Conservation (phyloP, 2,113 vertebrate species). For the Lepidiolamprologus cunningtoni region DNA sequence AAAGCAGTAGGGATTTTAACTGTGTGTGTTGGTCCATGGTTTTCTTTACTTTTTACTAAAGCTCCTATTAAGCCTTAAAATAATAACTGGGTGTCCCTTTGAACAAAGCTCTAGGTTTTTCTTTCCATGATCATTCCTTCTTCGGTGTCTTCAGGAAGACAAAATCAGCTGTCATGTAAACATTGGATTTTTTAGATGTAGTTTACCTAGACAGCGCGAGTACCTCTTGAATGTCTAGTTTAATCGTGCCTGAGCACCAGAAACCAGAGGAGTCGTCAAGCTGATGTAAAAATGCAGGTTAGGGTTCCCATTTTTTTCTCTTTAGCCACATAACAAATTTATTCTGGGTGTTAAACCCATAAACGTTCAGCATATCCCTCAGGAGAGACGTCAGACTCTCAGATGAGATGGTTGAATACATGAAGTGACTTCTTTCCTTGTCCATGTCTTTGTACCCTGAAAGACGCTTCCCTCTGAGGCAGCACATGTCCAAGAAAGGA, state of each 20-base stretch:
- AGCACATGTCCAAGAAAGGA: neutral
- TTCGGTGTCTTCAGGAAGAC: neutral
- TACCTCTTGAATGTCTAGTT: neutral
- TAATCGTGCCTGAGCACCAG: neutral
- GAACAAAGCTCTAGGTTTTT: neutral
- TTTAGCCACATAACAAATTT: neutral
- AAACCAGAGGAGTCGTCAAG: neutral
- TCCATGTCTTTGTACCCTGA: neutral
- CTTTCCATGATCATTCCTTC: neutral
- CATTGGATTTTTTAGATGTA: neutral
- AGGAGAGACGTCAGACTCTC: neutral
- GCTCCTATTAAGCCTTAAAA: neutral
- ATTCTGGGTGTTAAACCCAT: neutral
- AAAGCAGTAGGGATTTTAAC: neutral
- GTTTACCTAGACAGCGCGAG: accelerated
- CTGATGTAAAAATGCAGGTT: neutral
- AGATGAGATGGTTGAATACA: neutral
- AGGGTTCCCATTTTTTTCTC: neutral
- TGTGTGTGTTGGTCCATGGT: neutral
- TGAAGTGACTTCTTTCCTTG: neutral
- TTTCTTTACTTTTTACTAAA: neutral
- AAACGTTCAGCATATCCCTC: neutral
- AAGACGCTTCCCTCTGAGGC: neutral
- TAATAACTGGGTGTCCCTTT: neutral
- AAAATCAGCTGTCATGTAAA: neutral